Evolutionary conservation across 1,140 invertebrate species (phyloP).

Genomic region (Bicyclus anynana): DNA sequence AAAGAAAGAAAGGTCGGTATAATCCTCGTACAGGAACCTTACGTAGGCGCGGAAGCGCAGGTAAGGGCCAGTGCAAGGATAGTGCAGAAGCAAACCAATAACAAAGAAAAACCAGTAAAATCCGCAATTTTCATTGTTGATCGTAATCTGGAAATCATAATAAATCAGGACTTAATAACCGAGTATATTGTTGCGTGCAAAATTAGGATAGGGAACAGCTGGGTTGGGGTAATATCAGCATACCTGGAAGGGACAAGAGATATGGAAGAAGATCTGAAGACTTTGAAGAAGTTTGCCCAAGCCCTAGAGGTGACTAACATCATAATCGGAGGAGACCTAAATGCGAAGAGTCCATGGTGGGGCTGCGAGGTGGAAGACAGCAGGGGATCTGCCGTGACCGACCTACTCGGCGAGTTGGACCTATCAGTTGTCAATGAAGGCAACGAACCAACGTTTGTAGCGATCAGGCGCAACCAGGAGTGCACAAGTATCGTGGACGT

Average conservation of each 20-base stretch:
- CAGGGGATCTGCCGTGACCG: not conserved
- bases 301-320: not conserved
- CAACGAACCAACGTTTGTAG: not conserved
- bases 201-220: not conserved
- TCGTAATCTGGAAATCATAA: no score
- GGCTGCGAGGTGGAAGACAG: not conserved
- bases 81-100: not conserved
- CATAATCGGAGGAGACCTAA: not conserved
- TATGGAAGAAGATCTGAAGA: not conserved
- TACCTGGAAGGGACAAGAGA: not conserved
- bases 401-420: not conserved
- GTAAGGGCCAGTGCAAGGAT: not conserved
- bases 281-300: not conserved
- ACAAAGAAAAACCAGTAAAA: not conserved
- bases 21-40: not conserved
- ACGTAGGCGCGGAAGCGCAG: not conserved
- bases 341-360: constrained; percentile 1
- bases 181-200: not conserved
- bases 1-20: not conserved
- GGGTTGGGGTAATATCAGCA: not conserved
- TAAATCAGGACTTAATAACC: not conserved
- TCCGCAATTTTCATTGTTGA: constrained; percentile 8
- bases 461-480: not conserved
- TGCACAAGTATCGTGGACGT: not conserved
- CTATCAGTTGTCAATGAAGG: not conserved